These are phyloP conservation scores for Brachionus koreanus DNA, from an alignment of 1,140 invertebrate species.

Conservation along the genomic window DNA sequence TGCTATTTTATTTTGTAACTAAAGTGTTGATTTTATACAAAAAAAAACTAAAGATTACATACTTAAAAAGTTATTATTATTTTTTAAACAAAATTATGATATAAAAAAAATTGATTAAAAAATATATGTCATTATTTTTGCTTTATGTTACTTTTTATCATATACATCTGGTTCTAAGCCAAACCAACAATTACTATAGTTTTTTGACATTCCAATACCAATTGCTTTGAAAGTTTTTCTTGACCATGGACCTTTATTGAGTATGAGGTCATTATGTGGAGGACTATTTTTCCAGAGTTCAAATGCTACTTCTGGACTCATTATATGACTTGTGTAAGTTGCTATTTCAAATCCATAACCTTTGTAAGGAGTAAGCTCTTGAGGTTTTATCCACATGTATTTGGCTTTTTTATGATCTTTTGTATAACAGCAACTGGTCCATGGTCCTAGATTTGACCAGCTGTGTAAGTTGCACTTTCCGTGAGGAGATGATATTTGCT, in stretches of 20 bases:
- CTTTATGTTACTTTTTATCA: too few relatives aligned
- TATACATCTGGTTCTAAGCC: constrained; percentile 9
- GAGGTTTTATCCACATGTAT: constrained; percentile 32
- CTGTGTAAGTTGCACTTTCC: constrained; percentile 23
- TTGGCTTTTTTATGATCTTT: constrained; percentile 26
- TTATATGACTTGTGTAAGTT: constrained; percentile 18
- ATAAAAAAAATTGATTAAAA: too few relatives aligned
- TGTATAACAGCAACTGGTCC: constrained; percentile 30
- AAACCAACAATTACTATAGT: constrained; percentile 30
- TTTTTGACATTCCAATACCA: constrained; percentile 5
- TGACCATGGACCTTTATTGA: constrained; percentile 19
- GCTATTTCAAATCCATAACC: constrained; percentile 37
- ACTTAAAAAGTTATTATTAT: too few relatives aligned
- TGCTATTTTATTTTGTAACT: too few relatives aligned
- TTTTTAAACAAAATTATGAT: too few relatives aligned
- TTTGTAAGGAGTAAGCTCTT: constrained; percentile 17
- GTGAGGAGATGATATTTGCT: constrained; percentile 3
- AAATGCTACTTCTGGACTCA: constrained; percentile 22
- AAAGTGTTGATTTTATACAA: too few relatives aligned
- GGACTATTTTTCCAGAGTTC: constrained; percentile 13
- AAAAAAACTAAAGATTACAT: too few relatives aligned
- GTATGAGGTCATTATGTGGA: constrained; percentile 24
- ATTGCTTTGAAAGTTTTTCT: constrained; percentile 21
- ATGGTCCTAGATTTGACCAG: background rate
- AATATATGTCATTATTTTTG: too few relatives aligned